Conservation (phyloP, 2,797 vertebrate genomes). For the Geotrypetes seraphini region DNA sequence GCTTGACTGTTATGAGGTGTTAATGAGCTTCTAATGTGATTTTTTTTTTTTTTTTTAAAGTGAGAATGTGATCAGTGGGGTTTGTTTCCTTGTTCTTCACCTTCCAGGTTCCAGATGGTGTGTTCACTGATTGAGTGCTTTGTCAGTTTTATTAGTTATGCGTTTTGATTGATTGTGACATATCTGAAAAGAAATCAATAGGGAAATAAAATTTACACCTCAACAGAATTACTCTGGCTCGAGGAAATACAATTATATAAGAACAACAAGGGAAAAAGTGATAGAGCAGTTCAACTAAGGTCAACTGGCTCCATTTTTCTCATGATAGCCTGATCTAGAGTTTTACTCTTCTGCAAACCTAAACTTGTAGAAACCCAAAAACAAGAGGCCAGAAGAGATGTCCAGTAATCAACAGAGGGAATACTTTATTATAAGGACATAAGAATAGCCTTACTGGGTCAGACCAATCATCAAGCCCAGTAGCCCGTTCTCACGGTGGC, state of each 20-base stretch:
- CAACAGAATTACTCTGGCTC: constrained; percentile 19
- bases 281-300: not conserved
- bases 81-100: constrained; percentile 27
- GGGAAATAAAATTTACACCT: constrained; percentile 24
- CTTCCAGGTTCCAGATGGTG: constrained; percentile 17
- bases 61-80: constrained; percentile 11
- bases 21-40: constrained; percentile 22
- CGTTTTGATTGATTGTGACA: constrained; percentile 56
- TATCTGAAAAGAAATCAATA: constrained; percentile 43
- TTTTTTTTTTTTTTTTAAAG: too few species aligned
- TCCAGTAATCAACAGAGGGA: too few species aligned
- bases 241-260: constrained; percentile 17
- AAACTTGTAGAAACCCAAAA: too few species aligned
- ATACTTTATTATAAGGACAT: too few species aligned
- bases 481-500: too few species aligned
- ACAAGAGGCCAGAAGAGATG: too few species aligned
- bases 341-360: too few species aligned
- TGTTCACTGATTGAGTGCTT: constrained; percentile 30
- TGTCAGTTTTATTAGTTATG: constrained; percentile 51
- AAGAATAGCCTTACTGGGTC: too few species aligned
- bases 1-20: constrained; percentile 5
- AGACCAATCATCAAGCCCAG: too few species aligned
- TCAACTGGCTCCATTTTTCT: too few species aligned
- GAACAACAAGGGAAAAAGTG: not conserved
- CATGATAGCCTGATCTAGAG: too few species aligned